These are phyloP conservation scores for Gari tellinella DNA, from an alignment of 2,888 invertebrate species.

Conservation along the genomic window DNA sequence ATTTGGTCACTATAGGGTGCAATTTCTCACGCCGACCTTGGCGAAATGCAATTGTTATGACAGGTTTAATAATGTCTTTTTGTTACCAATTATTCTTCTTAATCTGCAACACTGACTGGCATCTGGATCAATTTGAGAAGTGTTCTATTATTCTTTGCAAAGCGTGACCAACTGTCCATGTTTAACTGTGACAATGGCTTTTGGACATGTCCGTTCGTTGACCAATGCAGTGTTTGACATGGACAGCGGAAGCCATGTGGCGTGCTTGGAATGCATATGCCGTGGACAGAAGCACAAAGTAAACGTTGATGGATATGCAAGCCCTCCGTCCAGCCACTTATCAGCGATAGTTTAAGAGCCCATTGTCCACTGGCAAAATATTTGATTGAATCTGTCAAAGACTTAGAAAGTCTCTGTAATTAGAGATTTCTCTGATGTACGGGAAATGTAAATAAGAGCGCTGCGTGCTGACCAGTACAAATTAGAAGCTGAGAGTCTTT, in stretches of 20 bases:
- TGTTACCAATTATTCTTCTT: constrained; percentile 29
- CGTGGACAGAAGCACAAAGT: background rate
- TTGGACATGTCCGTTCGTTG: constrained; percentile 25
- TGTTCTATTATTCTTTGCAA: constrained; percentile 24
- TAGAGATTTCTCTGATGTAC: constrained; percentile 21
- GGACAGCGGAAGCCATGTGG: constrained; percentile 16
- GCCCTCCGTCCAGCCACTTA: background rate
- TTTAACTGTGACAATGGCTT: constrained; percentile 22
- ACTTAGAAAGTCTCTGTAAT: constrained; percentile 40
- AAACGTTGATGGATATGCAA: constrained; percentile 13
- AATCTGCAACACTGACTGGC: constrained; percentile 27
- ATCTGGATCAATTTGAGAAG: constrained; percentile 30
- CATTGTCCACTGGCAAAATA: constrained; percentile 43
- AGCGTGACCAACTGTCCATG: constrained; percentile 52
- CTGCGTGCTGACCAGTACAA: too few species aligned
- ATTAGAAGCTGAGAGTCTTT: too few species aligned
- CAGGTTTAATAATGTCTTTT: constrained; percentile 23
- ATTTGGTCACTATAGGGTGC: background rate
- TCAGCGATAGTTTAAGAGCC: constrained; percentile 25
- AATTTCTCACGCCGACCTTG: background rate
- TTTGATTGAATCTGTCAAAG: constrained; percentile 49
- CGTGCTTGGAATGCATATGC: constrained; percentile 44
- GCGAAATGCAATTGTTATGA: constrained; percentile 43
- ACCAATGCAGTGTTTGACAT: constrained; percentile 26
- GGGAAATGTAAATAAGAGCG: too few species aligned